Evolutionary conservation across 2,113 vertebrate species (phyloP), one percentile per base, ranked within the genome.

Genomic region (Bettongia penicillata): DNA sequence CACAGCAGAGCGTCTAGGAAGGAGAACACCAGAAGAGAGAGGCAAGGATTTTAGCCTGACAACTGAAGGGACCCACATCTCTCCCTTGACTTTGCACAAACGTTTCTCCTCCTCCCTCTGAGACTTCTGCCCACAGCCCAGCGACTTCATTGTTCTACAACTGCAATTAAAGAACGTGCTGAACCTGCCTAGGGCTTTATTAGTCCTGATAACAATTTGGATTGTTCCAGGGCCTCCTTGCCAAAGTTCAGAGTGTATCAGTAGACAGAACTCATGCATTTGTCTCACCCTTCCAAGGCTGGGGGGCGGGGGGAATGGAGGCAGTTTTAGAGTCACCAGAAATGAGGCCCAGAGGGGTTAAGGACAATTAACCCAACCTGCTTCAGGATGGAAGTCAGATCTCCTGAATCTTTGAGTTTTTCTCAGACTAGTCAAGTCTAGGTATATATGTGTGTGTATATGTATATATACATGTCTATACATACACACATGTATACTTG

Each of bases 111-210:
- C 84, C 68, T 90, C 52, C 51, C 93, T 93, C 0, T 43, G n/a
- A 0, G 16, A 49, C n/a, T n/a, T 26, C 50, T 93, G 93, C 28
- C 55, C 89, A 22, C 77, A 92, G 68, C 24, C 19, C 61, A 90
- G 92, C 4, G 24, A 37, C 25, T 53, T 16, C 50, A 84, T 43
- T 61, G 12, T 90, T 77, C 43, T 94, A 96, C 61, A 48, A 57
- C 31, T 28, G 53, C 90, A 93, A 52, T 95, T 55, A 95, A 91
- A 25, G 93, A 97, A 68, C 50, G 47, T 89, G 47, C 47, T 51
- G n/a, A 48, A 55, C 90, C 4, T 16, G 0, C 8, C 50, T 52
- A 94, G 93, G 48, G 89, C 43, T 93, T 51, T 53, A 77, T 94
- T 14, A 91, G 89, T 14, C 19, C 90, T 43, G 90, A 91, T 90